phyloP scores from a whole-genome alignment of 1,140 invertebrate genomes.

The Pseudomyrmex flavicornis region DNA sequence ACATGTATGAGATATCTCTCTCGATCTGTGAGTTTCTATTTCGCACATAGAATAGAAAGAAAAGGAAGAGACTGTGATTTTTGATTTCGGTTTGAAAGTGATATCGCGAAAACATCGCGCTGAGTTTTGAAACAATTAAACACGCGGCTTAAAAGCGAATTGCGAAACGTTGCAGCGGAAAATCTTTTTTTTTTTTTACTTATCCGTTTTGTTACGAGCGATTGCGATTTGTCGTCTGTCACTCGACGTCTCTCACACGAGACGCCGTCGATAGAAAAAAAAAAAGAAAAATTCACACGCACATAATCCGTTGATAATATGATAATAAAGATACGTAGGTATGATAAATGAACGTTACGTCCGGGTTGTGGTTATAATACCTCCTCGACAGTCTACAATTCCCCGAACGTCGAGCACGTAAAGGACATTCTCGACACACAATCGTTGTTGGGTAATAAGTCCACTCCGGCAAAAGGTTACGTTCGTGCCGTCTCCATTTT shows the following conservation, averaged over 20 bases:
- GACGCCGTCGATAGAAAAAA: background rate
- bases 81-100: too few species aligned
- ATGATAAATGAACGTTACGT: slow-evolving; percentile 48
- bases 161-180: background rate
- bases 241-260: slow-evolving; percentile 15
- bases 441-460: slow-evolving; percentile 48
- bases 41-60: too few species aligned
- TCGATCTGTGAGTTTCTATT: too few species aligned
- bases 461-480: slow-evolving; percentile 46
- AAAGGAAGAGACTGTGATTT: too few species aligned
- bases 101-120: too few species aligned
- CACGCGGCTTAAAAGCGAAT: background rate
- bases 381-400: slow-evolving; percentile 20
- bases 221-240: slow-evolving; percentile 10
- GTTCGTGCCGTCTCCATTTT: slow-evolving; percentile 46
- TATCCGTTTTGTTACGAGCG: background rate
- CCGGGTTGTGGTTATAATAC: slow-evolving; percentile 25
- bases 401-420: slow-evolving; percentile 27
- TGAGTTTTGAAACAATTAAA: too few species aligned
- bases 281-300: slow-evolving; percentile 8
- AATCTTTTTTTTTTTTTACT: background rate
- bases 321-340: slow-evolving; percentile 36
- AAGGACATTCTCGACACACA: slow-evolving; percentile 30
- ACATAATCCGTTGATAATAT: slow-evolving; percentile 17
- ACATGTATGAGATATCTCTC: too few species aligned